These are phyloP conservation scores for Chaetodon trifasciatus DNA, from an alignment of 2,797 vertebrate species.

Conservation along the genomic window DNA sequence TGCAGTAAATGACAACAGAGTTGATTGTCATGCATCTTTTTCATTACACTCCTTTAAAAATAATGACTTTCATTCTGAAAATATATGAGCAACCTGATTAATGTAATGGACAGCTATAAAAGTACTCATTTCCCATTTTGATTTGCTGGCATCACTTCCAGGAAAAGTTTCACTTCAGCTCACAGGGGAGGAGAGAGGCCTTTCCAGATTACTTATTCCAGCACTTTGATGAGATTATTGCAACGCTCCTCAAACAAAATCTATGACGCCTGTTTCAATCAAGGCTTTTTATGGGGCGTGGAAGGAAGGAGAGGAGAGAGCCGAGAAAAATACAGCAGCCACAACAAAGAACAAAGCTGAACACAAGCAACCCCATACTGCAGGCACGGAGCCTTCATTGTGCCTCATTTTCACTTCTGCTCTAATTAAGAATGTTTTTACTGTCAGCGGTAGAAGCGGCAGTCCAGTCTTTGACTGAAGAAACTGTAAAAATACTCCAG, in stretches of 20 bases:
- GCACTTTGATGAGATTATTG: slow-evolving; percentile 74
- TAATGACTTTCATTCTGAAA: slow-evolving; percentile 48
- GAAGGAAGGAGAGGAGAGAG: slow-evolving; percentile 44
- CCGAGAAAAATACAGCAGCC: slow-evolving; percentile 44
- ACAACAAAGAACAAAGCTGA: slow-evolving; percentile 37
- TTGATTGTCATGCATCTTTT: slow-evolving; percentile 28
- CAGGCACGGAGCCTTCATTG: background rate
- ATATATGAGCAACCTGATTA: slow-evolving; percentile 61
- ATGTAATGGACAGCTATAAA: slow-evolving; percentile 77
- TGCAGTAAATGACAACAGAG: slow-evolving; percentile 30
- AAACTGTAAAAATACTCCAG: background rate
- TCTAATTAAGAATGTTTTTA: background rate
- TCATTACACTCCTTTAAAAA: slow-evolving; percentile 54
- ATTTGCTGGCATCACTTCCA: slow-evolving; percentile 74
- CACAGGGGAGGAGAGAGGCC: slow-evolving; percentile 48
- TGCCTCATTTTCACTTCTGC: background rate
- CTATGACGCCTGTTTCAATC: slow-evolving; percentile 64
- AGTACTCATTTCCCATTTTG: slow-evolving; percentile 67
- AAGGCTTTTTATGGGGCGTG: slow-evolving; percentile 51
- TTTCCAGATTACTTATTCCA: slow-evolving; percentile 59
- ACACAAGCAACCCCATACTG: background rate
- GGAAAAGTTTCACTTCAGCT: slow-evolving; percentile 64
- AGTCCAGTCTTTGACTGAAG: background rate
- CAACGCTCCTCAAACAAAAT: slow-evolving; percentile 50
- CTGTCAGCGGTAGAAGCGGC: background rate